A percentile compares a stretch with the other conserved stretches of the same genome.
Conservation (phyloP, 2,797 vertebrate species). For the Pangasius krempfi region DNA sequence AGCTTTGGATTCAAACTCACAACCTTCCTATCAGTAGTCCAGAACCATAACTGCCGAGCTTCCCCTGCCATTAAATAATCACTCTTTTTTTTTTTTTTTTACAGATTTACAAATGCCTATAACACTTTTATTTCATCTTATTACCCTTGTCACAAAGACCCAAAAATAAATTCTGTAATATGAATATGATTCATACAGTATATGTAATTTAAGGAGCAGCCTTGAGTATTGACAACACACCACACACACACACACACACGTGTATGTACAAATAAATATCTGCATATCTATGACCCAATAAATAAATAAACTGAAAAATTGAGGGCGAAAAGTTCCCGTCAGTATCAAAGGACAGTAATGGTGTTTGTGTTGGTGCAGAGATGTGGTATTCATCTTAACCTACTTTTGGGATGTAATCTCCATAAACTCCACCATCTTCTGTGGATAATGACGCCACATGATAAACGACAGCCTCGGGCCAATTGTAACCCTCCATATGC, state of each 20-base stretch:
- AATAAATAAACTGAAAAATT: constrained; percentile 12
- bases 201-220: background rate
- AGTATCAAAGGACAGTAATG: constrained; percentile 57
- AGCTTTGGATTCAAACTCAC: background rate
- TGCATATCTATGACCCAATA: background rate
- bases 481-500: constrained; percentile 44
- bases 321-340: constrained; percentile 12
- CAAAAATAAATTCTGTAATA: background rate
- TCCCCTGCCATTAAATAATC: too few species aligned
- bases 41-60: background rate
- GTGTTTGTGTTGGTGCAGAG: constrained; percentile 51
- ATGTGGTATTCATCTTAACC: constrained; percentile 73
- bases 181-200: background rate
- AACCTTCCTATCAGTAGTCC: background rate
- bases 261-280: constrained; percentile 2
- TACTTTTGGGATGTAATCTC: constrained; percentile 75
- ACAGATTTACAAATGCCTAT: background rate
- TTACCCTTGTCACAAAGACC: background rate
- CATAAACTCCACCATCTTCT: constrained; percentile 70
- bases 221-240: background rate
- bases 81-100: too few species aligned
- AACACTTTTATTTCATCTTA: background rate
- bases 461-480: constrained; percentile 70
- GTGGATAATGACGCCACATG: constrained; percentile 63
- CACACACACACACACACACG: background rate